Percentiles rank a stretch among this genome's conserved stretches.
These are phyloP conservation scores for Lathronympha strigana DNA, from an alignment of 2,888 invertebrate species.

Conservation along the genomic window DNA sequence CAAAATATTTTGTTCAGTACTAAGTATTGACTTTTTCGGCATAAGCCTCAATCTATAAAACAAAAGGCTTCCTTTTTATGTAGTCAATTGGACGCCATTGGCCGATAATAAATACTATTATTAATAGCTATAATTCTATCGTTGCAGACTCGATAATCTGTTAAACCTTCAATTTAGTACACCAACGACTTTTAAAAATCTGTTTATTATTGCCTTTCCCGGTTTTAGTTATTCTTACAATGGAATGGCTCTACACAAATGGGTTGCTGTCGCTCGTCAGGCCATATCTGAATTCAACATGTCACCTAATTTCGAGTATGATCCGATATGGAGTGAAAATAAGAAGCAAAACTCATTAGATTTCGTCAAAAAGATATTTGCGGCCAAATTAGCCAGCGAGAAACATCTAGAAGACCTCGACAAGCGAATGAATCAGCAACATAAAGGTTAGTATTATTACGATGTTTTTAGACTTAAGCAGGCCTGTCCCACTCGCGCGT, in stretches of 20 bases:
- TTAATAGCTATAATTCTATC: no score
- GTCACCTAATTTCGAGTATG: constrained; percentile 77
- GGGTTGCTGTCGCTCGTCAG: constrained; percentile 77
- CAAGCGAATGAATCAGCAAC: constrained; percentile 56
- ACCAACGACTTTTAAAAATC: no score
- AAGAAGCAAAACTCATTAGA: constrained; percentile 62
- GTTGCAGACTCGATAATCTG: no score
- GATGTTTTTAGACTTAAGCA: no score
- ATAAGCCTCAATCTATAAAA: no score
- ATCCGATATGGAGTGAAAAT: constrained; percentile 75
- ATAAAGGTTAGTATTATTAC: constrained; percentile 69
- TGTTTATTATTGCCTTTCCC: not conserved
- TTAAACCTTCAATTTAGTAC: no score
- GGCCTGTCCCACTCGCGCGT: no score
- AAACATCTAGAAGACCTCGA: constrained; percentile 62
- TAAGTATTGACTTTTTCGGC: no score
- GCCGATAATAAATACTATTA: no score
- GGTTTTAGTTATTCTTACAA: constrained; percentile 71
- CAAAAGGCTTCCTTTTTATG: no score
- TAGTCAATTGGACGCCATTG: no score
- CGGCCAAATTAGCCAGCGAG: constrained; percentile 65
- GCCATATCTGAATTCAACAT: constrained; percentile 84
- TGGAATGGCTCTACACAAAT: constrained; percentile 70
- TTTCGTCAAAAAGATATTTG: constrained; percentile 65
- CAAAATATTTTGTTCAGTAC: no score